phyloP scores from a whole-genome alignment of 2,113 vertebrate genomes.

The Neofelis nebulosa region DNA sequence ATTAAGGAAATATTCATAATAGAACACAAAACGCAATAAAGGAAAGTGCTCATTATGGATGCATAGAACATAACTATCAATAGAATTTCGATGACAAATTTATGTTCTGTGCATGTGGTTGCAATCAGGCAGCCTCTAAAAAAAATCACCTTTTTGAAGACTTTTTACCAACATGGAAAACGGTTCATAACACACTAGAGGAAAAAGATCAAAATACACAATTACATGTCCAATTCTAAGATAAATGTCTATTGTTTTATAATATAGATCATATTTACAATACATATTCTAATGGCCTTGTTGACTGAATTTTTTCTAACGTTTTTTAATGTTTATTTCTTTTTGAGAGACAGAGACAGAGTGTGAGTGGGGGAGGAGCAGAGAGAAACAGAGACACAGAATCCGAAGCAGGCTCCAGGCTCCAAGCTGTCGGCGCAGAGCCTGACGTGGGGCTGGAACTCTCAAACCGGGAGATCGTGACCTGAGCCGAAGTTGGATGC shows the following conservation, averaged over 20 bases:
- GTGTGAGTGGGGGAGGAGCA: no score
- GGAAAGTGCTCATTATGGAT: not conserved
- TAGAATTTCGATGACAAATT: not conserved
- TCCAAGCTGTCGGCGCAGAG: no score
- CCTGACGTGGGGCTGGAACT: no score
- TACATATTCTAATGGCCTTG: not conserved
- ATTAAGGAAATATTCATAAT: not conserved
- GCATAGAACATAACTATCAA: not conserved
- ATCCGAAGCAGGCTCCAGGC: no score
- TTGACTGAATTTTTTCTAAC: not conserved
- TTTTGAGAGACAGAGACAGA: no score
- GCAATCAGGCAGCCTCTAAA: not conserved
- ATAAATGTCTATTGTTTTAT: not conserved
- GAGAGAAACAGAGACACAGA: no score
- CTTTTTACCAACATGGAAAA: not conserved
- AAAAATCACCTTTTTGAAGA: conserved; percentile 29
- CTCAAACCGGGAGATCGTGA: no score
- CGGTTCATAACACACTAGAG: not conserved
- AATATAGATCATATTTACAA: not conserved
- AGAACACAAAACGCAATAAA: not conserved
- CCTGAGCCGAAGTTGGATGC: no score
- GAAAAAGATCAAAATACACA: not conserved
- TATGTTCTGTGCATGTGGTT: not conserved
- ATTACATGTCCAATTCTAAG: not conserved
- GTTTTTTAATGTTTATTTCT: no score